Evolutionary conservation across 2,113 vertebrate species (phyloP), one percentile per base, ranked within the genome.

Genomic region (Limanda limanda): DNA sequence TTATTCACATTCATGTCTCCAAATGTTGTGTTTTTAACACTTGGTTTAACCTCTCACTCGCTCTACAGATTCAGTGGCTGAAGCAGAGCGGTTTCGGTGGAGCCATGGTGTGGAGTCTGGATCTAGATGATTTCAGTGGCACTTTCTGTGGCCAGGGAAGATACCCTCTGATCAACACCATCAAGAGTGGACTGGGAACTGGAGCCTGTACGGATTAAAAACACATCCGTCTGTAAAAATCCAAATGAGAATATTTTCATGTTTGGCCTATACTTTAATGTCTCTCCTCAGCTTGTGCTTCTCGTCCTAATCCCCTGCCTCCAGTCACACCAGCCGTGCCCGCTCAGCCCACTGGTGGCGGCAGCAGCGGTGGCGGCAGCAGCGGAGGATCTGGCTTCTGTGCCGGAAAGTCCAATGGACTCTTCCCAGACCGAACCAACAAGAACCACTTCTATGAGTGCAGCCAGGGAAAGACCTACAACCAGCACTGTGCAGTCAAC

Each of bases 81-180:
- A 89, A 93, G 87, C 69, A 93, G 69, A 91, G 79, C 23, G 82
- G 89, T 58, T 94, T 91, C 63, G 93, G 89, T 68, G 93, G 93
- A 42, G 93, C 86, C 52, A 90, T 94, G 91, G 90, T 94, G 24
- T 94, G 94, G 93, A 91, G 62, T 75, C 80, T 92, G 75, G 91
- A 91, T 70, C 71, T 93, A 78, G 93, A 95, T 60, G 90, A 95
- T 75, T 94, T 94, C 85, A 92, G 61, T 6, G 92, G 93, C 23
- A 89, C 87, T 61, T 95, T 93, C 92, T 94, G 92, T 55, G 86
- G 90, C 64, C 85, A 93, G 86, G 92, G 90, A 60, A 85, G 27
- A 92, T 93, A 92, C 61, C 93, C 92, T 6, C 86, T 95, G 57
- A 94, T 91, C 89, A 93, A 81, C 35, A 85, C 86, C 59, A 62